Evolutionary conservation across 1,140 invertebrate species (phyloP).

Genomic region (Antheraea mylitta): DNA sequence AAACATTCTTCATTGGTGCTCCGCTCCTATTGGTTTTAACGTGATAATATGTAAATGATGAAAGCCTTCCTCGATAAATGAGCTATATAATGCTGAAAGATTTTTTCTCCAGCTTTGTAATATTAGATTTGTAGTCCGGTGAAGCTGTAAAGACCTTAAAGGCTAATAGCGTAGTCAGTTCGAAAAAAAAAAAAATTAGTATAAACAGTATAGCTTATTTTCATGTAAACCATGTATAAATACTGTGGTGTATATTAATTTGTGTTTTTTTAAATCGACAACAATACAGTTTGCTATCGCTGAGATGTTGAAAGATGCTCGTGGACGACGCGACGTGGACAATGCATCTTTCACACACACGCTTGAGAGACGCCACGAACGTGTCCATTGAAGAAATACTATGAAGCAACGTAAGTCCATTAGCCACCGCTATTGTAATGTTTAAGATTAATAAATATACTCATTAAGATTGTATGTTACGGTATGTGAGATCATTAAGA

Average conservation of each 20-base stretch:
- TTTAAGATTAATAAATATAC: conserved; percentile 3
- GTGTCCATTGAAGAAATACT: conserved; percentile 9
- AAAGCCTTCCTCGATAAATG: too few species aligned
- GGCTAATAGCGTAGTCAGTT: too few species aligned
- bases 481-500: neutral
- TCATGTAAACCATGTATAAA: too few species aligned
- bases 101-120: too few species aligned
- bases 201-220: too few species aligned
- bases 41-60: too few species aligned
- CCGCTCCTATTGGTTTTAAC: too few species aligned
- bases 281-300: neutral
- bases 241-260: neutral
- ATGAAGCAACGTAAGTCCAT: conserved; percentile 17
- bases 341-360: conserved; percentile 9
- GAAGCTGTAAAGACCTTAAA: too few species aligned
- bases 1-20: too few species aligned
- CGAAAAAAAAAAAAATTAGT: too few species aligned
- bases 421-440: conserved; percentile 4
- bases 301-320: conserved; percentile 10
- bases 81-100: too few species aligned
- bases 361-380: conserved; percentile 14
- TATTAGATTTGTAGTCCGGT: too few species aligned
- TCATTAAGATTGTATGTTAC: neutral
- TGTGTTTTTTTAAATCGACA: neutral
- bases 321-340: conserved; percentile 14